Base-by-base conservation (phyloP, 2,797 vertebrate genomes). In the Discoglossus pictus region DNA sequence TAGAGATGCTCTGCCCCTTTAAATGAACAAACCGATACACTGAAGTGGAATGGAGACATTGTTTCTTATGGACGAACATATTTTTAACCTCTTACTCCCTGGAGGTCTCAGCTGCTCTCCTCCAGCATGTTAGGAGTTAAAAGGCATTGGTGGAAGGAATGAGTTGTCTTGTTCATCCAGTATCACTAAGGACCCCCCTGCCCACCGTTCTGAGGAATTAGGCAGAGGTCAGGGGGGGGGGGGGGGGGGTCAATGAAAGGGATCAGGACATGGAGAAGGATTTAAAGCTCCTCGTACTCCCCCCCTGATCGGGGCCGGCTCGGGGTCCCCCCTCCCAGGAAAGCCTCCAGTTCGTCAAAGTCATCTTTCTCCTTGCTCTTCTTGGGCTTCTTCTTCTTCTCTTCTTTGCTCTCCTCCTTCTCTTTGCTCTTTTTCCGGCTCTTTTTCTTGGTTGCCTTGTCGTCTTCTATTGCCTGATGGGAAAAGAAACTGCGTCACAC, bases 221-320 rank as follows among this genome's bases (percentile, higher is more conserved):
- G 52, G 44, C 46, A 67, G 54, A 67, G 54, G 35, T 27, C 55
- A 15, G 17, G 27, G 38, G 43, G 13, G 24, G 51, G 35, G 11
- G 35, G 12, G 11, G n/a, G 4, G 17, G 11, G 9, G 6, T 16
- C 7, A 2, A 7, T 11, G n/a, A 13, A 38, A 3, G 17, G 15
- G 24, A 53, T 27, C 11, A n/a, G n/a, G n/a, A 8, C 27, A 31
- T 4, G 27, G 4, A 31, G 8, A 4, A 31, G 27, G 27, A 31
- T 36, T 89, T 94, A 99, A 61, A 99, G 93, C 75, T 94, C 96
- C 82, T 99, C 97, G 0, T 99, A 99, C 78, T 97, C 97, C 0
- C 92, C 94, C 0, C 91, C 94, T 0, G 93, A 92, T 21, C 61
- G 84, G 2, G 85, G 83, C 64, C 86, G 84, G 65, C 85, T 31